Evolutionary conservation across 2,888 invertebrate genomes (phyloP).

Genomic region (Candidula unifasciata): DNA sequence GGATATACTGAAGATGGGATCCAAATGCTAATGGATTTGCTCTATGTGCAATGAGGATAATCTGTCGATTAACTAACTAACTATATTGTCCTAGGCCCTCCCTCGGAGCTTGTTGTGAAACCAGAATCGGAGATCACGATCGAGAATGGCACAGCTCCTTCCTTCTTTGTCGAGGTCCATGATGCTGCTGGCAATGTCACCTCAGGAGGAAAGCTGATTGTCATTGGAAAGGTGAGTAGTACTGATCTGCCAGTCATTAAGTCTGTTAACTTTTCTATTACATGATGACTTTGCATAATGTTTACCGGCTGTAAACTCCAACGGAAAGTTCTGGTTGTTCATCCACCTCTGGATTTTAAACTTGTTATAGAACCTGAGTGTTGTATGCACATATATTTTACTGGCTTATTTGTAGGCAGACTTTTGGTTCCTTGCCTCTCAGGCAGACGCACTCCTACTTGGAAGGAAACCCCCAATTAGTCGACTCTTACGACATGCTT

Average conservation of each 20-base stretch:
- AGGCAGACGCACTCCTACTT: too few species aligned
- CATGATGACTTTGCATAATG: background rate
- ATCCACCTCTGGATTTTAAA: too few species aligned
- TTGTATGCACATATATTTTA: too few species aligned
- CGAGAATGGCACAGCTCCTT: constrained; percentile 70
- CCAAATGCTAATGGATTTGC: too few species aligned
- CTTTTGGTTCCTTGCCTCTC: too few species aligned
- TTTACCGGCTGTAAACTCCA: background rate
- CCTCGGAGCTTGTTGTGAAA: constrained; percentile 62
- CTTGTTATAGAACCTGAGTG: too few species aligned
- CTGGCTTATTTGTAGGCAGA: too few species aligned
- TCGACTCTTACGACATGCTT: too few species aligned
- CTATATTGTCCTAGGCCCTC: constrained; percentile 67
- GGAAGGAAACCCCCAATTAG: too few species aligned
- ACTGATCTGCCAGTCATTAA: background rate
- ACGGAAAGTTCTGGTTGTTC: background rate
- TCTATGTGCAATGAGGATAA: too few species aligned
- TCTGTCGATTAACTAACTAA: too few species aligned
- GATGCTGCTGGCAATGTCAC: constrained; percentile 74
- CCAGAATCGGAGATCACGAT: constrained; percentile 67
- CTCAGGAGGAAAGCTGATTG: constrained; percentile 66
- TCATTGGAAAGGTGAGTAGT: constrained; percentile 68
- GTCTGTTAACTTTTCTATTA: background rate
- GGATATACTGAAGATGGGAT: too few species aligned
- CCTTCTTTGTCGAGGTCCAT: constrained; percentile 66